phyloP scores from a whole-genome alignment of 2,113 vertebrate genomes.

The Clarias gariepinus region DNA sequence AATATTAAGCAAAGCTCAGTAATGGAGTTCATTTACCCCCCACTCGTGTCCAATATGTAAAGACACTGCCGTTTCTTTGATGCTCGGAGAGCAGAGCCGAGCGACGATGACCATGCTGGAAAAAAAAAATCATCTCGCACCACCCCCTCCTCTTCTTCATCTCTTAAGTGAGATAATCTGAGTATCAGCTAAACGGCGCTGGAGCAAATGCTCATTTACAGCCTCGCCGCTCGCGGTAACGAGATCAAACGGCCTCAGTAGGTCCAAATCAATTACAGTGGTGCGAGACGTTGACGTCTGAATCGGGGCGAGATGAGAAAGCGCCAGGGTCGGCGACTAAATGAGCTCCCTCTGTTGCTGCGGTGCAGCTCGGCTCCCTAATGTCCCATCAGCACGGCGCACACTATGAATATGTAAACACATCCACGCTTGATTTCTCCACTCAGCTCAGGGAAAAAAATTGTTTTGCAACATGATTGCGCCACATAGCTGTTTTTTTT shows the following conservation, averaged over 20 bases:
- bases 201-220: constrained; percentile 67
- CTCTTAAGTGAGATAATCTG: constrained; percentile 67
- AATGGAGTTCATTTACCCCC: constrained; percentile 52
- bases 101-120: constrained; percentile 1
- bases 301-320: constrained; percentile 41
- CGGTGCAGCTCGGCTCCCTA: constrained; percentile 21
- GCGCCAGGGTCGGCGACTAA: constrained; percentile 33
- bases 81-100: constrained; percentile 58
- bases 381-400: constrained; percentile 35
- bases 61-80: constrained; percentile 69
- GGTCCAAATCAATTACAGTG: constrained; percentile 67
- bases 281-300: constrained; percentile 53
- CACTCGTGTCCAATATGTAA: constrained; percentile 61
- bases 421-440: constrained; percentile 30
- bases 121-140: not conserved
- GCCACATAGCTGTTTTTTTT: not conserved
- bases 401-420: constrained; percentile 28
- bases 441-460: not conserved
- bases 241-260: constrained; percentile 55
- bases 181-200: constrained; percentile 62
- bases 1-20: constrained; percentile 70
- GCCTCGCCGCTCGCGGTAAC: constrained; percentile 50
- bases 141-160: not conserved
- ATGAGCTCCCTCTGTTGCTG: constrained; percentile 43
- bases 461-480: constrained; percentile 27